Conservation (phyloP, 2,113 vertebrate genomes). For the Cichladusa arquata region DNA sequence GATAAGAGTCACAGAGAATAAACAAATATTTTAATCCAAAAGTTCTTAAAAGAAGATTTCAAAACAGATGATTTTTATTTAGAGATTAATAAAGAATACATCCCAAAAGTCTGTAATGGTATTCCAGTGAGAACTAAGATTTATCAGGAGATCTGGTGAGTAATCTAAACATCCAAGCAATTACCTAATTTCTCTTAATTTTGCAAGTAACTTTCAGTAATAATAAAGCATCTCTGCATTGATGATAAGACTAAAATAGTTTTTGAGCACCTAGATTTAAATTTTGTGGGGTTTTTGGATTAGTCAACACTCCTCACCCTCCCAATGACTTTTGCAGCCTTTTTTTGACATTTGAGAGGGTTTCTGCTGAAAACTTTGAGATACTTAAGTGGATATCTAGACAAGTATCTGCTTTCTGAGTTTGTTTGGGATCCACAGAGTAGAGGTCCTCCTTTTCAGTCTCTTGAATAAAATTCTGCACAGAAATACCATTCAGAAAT, state of each 20-base stretch:
- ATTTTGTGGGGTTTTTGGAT: background rate
- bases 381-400: background rate
- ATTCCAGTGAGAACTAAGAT: background rate
- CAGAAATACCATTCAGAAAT: background rate
- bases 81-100: background rate
- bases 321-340: background rate
- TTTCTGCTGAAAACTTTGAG: background rate
- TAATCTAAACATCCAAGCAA: background rate
- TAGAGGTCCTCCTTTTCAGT: background rate
- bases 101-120: accelerated
- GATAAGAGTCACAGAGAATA: background rate
- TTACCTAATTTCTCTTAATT: background rate
- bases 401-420: background rate
- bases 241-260: background rate
- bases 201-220: background rate
- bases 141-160: background rate
- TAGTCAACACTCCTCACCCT: accelerated
- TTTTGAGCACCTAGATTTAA: background rate
- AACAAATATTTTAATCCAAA: background rate
- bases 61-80: background rate
- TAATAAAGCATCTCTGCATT: background rate
- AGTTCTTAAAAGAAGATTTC: background rate
- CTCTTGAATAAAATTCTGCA: background rate
- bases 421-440: background rate
- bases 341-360: background rate